Evolutionary conservation across 2,797 vertebrate species (phyloP).

Genomic region (Salarias fasciatus): DNA sequence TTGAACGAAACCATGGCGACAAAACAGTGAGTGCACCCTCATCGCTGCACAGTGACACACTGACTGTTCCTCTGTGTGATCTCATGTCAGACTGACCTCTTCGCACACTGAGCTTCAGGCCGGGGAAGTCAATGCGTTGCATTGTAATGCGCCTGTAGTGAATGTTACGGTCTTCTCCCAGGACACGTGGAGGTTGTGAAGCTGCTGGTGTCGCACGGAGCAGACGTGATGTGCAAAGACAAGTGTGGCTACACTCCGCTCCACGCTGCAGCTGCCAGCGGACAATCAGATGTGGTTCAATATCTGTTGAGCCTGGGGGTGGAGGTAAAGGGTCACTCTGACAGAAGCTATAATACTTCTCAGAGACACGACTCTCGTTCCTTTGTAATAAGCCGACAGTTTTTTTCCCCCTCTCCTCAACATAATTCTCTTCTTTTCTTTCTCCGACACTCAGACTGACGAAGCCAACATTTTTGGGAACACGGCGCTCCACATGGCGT

Average conservation of each 20-base stretch:
- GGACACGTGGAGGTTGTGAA: slow-evolving; percentile 94
- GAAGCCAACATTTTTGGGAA: slow-evolving; percentile 92
- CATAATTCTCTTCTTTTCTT: neutral
- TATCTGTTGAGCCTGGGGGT: slow-evolving; percentile 89
- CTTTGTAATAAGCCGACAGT: neutral
- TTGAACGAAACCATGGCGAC: too few species aligned
- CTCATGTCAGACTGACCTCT: too few species aligned
- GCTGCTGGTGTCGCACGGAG: slow-evolving; percentile 89
- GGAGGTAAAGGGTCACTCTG: slow-evolving; percentile 82
- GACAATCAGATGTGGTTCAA: slow-evolving; percentile 90
- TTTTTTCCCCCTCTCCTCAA: neutral
- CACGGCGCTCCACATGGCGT: slow-evolving; percentile 96
- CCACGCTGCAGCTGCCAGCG: slow-evolving; percentile 91
- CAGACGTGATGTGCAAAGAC: slow-evolving; percentile 90
- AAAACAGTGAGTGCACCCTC: too few species aligned
- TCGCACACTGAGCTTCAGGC: neutral
- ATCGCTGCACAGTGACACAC: too few species aligned
- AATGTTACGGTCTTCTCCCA: slow-evolving; percentile 58
- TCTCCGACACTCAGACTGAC: slow-evolving; percentile 81
- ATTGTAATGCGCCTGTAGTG: neutral
- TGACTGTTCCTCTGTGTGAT: too few species aligned
- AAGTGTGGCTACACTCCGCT: slow-evolving; percentile 93
- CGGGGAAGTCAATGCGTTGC: neutral
- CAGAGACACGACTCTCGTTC: neutral
- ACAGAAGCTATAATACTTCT: neutral